These are phyloP conservation scores for Felis catus DNA, from an alignment of 2,113 vertebrate genomes.

Conservation along the genomic window DNA sequence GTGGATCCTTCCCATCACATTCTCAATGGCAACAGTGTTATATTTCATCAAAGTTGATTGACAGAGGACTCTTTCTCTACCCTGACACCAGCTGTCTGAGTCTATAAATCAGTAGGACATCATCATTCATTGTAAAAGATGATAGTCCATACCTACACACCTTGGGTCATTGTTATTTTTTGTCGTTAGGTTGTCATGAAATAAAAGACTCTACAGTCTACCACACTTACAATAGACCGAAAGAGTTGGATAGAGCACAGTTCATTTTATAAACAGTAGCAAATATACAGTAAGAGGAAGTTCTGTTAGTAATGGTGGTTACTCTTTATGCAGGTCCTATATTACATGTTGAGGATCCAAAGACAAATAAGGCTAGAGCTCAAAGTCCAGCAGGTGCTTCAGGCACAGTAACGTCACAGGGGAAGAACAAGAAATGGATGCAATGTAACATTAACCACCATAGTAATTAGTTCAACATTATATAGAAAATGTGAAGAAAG, in stretches of 20 bases:
- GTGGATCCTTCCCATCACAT: background rate
- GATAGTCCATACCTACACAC: background rate
- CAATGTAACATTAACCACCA: background rate
- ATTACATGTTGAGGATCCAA: background rate
- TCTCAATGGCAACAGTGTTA: background rate
- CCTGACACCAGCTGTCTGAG: background rate
- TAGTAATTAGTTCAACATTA: background rate
- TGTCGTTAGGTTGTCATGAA: background rate
- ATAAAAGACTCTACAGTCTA: background rate
- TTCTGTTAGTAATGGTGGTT: background rate
- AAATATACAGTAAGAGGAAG: background rate
- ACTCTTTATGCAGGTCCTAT: background rate
- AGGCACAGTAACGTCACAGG: background rate
- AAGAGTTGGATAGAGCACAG: background rate
- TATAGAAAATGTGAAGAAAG: slow-evolving; percentile 28
- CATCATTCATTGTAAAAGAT: background rate
- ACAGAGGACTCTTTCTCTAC: background rate
- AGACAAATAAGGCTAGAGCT: background rate
- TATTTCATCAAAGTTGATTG: background rate
- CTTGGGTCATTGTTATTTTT: background rate
- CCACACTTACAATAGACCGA: background rate
- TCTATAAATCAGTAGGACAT: background rate
- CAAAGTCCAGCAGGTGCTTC: background rate
- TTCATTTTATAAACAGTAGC: background rate
- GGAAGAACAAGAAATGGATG: background rate